These are phyloP conservation scores for Propsilocerus akamusi DNA, from an alignment of 1,140 invertebrate genomes.

Conservation along the genomic window DNA sequence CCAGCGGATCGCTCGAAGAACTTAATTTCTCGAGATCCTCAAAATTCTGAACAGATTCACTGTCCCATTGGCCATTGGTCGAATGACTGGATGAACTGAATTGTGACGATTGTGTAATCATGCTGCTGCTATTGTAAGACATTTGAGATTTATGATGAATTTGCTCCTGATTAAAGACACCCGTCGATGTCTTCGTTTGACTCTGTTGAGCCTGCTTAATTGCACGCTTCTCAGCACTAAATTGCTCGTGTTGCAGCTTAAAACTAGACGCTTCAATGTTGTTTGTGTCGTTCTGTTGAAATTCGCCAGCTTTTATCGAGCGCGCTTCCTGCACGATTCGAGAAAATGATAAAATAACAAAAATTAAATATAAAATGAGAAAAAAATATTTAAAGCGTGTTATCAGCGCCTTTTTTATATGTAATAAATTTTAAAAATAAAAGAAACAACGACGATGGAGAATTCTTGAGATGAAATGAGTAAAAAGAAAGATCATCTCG, in stretches of 20 bases:
- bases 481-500: no score
- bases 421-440: no score
- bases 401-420: not conserved
- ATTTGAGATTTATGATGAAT: conserved; percentile 50
- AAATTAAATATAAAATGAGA: conserved; percentile 4
- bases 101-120: conserved; percentile 32
- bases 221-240: conserved; percentile 68
- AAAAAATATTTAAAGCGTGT: not conserved
- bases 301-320: conserved; percentile 60
- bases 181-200: conserved; percentile 59
- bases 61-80: conserved; percentile 12
- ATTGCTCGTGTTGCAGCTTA: conserved; percentile 67
- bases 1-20: conserved; percentile 46
- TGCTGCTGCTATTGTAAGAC: conserved; percentile 48
- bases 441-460: no score
- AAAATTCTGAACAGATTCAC: conserved; percentile 29
- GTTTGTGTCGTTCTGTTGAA: conserved; percentile 65
- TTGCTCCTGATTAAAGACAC: conserved; percentile 62
- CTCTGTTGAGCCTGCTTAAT: conserved; percentile 66
- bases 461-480: no score
- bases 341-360: no score
- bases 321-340: conserved; percentile 58
- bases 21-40: conserved; percentile 63
- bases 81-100: conserved; percentile 16
- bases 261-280: conserved; percentile 58